These are phyloP conservation scores for Fopius arisanus DNA, from an alignment of 1,140 invertebrate genomes.

Conservation along the genomic window DNA sequence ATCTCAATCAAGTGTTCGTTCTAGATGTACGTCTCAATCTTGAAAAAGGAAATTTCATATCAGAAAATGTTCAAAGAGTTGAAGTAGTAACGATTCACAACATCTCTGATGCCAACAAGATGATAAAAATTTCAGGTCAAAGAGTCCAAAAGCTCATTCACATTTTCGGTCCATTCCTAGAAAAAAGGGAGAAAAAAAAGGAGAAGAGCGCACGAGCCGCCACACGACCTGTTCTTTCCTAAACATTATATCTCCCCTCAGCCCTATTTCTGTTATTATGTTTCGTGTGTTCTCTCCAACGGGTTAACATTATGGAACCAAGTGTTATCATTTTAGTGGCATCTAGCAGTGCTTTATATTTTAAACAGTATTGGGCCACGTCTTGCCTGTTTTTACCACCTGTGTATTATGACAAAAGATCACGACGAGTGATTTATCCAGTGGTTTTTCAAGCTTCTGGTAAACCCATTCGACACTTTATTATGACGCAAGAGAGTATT, in stretches of 20 bases:
- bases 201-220: constrained; percentile 6
- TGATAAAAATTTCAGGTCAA: neutral
- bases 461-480: neutral
- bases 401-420: neutral
- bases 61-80: neutral
- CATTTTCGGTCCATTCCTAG: neutral
- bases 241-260: neutral
- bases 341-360: neutral
- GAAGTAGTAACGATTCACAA: neutral
- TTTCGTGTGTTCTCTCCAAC: neutral
- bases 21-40: neutral
- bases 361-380: neutral
- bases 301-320: neutral
- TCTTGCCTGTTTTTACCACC: neutral
- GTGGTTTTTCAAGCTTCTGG: neutral
- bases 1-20: neutral
- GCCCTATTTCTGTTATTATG: neutral
- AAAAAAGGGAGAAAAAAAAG: neutral
- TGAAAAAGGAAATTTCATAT: neutral
- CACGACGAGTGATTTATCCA: neutral
- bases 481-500: neutral
- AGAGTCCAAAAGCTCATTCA: constrained; percentile 12
- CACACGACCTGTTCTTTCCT: constrained; percentile 5
- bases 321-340: neutral
- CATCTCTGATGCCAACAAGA: neutral